phyloP scores from a whole-genome alignment of 2,888 invertebrate species.

The Gastracanthus pulcherrimus region DNA sequence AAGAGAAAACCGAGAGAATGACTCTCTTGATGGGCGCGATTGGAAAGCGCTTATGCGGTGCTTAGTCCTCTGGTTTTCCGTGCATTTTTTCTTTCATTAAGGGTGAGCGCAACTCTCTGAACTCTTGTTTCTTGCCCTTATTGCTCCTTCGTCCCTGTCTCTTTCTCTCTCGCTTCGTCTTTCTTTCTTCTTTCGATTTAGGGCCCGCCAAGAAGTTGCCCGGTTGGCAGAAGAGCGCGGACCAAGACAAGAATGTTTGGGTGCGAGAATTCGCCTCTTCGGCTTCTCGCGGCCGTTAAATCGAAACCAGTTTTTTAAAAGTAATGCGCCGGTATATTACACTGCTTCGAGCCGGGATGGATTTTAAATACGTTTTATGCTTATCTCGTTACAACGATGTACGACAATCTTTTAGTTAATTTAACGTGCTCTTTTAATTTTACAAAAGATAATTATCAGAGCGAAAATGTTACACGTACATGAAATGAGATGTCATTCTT shows the following conservation, averaged over 20 bases:
- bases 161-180: not conserved
- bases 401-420: not conserved
- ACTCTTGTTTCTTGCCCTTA: not conserved
- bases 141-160: not conserved
- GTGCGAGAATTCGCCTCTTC: slow-evolving; percentile 47
- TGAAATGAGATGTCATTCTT: no score
- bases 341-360: not conserved
- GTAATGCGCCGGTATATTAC: slow-evolving; percentile 31
- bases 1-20: not conserved
- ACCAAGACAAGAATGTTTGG: slow-evolving; percentile 44
- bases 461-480: no score
- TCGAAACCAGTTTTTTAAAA: slow-evolving; percentile 59
- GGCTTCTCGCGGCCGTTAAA: slow-evolving; percentile 43
- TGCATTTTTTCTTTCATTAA: not conserved
- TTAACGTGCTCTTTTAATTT: not conserved
- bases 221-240: slow-evolving; percentile 3
- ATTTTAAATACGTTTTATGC: slow-evolving; percentile 29
- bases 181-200: not conserved
- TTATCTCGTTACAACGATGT: not conserved
- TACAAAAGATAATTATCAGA: not conserved
- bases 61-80: slow-evolving; percentile 14
- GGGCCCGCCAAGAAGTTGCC: slow-evolving; percentile 47
- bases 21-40: slow-evolving; percentile 17
- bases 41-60: slow-evolving; percentile 15
- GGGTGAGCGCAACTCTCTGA: not conserved